A percentile compares a stretch with the other conserved stretches of the same genome.
Conservation (phyloP, 2,113 vertebrate genomes). For the Taurulus bubalis region DNA sequence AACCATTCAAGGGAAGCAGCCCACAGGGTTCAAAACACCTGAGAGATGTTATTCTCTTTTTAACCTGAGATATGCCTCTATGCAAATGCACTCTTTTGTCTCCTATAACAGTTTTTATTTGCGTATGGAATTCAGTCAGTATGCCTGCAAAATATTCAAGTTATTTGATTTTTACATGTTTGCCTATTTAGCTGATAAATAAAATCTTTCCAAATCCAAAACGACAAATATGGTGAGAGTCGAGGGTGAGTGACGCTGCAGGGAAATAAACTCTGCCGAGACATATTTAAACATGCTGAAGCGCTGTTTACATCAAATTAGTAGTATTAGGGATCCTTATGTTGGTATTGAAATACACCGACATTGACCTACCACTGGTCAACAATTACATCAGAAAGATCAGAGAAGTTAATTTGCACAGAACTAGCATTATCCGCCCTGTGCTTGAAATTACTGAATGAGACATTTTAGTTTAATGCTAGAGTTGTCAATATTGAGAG, state of each 20-base stretch:
- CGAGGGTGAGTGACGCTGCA: background rate
- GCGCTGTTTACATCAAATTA: background rate
- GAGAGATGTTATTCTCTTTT: background rate
- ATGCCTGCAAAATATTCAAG: background rate
- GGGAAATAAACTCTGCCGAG: too few relatives aligned
- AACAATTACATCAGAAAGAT: too few relatives aligned
- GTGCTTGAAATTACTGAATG: too few relatives aligned
- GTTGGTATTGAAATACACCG: too few relatives aligned
- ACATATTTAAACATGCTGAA: background rate
- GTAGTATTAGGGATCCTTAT: too few relatives aligned
- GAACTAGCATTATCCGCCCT: too few relatives aligned
- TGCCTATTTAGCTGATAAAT: background rate
- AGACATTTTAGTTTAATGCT: background rate
- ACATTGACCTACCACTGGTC: too few relatives aligned
- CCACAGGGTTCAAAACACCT: constrained; percentile 38
- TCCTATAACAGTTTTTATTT: background rate
- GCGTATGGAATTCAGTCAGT: background rate
- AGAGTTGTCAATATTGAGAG: background rate
- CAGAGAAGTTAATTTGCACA: too few relatives aligned
- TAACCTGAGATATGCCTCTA: background rate
- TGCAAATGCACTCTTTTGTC: background rate
- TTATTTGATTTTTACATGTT: background rate
- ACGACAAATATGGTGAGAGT: background rate
- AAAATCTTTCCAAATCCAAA: background rate
- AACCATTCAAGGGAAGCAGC: constrained; percentile 53